Conservation (phyloP, 2,888 invertebrate genomes). For the Eupeodes luniger region DNA sequence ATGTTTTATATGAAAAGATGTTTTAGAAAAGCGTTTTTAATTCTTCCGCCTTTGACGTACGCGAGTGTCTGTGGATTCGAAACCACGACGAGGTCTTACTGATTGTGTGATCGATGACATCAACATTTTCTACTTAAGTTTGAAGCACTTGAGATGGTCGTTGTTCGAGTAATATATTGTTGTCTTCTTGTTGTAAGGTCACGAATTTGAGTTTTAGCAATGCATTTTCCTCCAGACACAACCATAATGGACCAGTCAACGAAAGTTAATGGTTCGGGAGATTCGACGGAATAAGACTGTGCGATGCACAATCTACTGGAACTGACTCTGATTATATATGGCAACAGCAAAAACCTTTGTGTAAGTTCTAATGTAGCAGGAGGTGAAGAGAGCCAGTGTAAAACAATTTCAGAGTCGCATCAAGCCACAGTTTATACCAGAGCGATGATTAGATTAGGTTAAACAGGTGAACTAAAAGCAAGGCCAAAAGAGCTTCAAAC, state of each 20-base stretch:
- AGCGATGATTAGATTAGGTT: conserved; percentile 35
- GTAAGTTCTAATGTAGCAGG: conserved; percentile 50
- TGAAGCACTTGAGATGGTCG: neutral
- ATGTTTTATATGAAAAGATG: too few species aligned
- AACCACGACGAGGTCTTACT: conserved; percentile 10
- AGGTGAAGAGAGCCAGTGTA: conserved; percentile 77
- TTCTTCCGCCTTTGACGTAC: too few species aligned
- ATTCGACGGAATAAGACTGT: conserved; percentile 48
- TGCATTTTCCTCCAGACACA: neutral
- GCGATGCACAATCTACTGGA: conserved; percentile 73
- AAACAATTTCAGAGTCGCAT: conserved; percentile 79
- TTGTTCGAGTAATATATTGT: neutral
- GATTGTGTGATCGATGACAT: neutral
- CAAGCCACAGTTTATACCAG: conserved; percentile 44
- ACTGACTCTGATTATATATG: conserved; percentile 62
- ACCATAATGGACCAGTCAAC: conserved; percentile 16
- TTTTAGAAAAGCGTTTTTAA: too few species aligned
- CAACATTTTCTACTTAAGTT: neutral
- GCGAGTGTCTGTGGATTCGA: too few species aligned
- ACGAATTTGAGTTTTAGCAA: neutral
- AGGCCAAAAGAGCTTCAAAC: conserved; percentile 50
- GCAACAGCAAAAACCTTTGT: conserved; percentile 64
- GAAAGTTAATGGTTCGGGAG: neutral
- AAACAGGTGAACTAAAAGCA: conserved; percentile 44
- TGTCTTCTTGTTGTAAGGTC: neutral